Evolutionary conservation across 2,797 vertebrate species (phyloP).

Genomic region (Argya squamiceps): DNA sequence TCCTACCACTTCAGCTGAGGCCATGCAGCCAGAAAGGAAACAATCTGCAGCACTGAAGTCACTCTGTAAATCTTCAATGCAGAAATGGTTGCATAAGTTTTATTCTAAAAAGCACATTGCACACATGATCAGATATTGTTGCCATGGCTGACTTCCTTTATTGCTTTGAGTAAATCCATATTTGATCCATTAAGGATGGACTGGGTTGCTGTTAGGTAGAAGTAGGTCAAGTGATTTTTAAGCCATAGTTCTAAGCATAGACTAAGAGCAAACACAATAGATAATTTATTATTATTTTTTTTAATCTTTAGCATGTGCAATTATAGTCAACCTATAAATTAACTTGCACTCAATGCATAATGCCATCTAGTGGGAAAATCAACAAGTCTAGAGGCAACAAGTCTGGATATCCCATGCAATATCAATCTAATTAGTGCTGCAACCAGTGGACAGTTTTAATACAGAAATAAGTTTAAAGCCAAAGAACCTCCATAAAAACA

Average conservation of each 20-base stretch:
- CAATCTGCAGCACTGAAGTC: neutral
- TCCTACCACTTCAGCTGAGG: neutral
- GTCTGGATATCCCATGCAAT: neutral
- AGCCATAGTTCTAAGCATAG: neutral
- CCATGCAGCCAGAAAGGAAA: neutral
- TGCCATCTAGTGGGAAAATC: slow-evolving; percentile 70
- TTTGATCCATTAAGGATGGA: slow-evolving; percentile 36
- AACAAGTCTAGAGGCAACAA: neutral
- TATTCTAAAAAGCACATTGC: neutral
- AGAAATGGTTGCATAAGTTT: neutral
- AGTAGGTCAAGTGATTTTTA: neutral
- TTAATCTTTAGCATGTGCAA: neutral
- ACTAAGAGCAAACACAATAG: neutral
- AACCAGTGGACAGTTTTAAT: neutral
- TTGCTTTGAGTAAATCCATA: slow-evolving; percentile 46
- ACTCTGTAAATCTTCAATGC: neutral
- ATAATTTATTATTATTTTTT: neutral
- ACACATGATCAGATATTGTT: slow-evolving; percentile 43
- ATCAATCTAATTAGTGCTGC: neutral
- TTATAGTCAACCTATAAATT: neutral
- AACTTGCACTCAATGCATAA: slow-evolving; percentile 30
- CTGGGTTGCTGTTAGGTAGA: neutral
- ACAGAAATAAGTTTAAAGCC: neutral
- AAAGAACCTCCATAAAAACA: neutral
- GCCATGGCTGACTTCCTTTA: slow-evolving; percentile 42